phyloP scores from a whole-genome alignment of 2,888 invertebrate species.

The Drosophila limbata region DNA sequence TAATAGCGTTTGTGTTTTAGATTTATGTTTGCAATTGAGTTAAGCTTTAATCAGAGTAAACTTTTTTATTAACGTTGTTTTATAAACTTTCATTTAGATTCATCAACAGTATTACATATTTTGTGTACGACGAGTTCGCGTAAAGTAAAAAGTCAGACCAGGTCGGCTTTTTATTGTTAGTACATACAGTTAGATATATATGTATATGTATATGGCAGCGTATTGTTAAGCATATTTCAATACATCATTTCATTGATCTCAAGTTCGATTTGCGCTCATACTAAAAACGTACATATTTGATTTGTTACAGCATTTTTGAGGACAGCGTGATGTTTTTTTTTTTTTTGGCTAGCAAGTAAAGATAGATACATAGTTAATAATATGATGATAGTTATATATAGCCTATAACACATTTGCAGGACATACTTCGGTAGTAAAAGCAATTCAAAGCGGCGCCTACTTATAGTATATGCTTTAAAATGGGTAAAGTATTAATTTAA shows the following conservation, averaged over 20 bases:
- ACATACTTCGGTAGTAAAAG: constrained; percentile 69
- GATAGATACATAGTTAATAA: constrained; percentile 27
- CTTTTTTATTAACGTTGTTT: constrained; percentile 70
- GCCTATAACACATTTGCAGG: constrained; percentile 72
- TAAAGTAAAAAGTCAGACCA: constrained; percentile 60
- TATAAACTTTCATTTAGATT: constrained; percentile 76
- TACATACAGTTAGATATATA: constrained; percentile 35
- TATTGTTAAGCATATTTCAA: constrained; percentile 72
- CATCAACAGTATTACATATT: constrained; percentile 71
- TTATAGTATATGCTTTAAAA: constrained; percentile 61
- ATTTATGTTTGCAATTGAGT: constrained; percentile 48
- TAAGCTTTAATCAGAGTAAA: constrained; percentile 57
- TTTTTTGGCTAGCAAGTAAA: constrained; percentile 36
- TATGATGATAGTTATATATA: constrained; percentile 44
- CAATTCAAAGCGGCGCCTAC: constrained; percentile 63
- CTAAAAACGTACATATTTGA: constrained; percentile 22
- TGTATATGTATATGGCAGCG: constrained; percentile 70
- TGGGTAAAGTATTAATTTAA: constrained; percentile 36
- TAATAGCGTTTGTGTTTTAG: constrained; percentile 40
- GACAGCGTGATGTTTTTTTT: constrained; percentile 46
- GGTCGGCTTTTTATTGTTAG: constrained; percentile 57
- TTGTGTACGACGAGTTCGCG: constrained; percentile 55
- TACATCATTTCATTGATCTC: constrained; percentile 58
- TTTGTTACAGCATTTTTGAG: constrained; percentile 53
- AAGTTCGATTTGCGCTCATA: constrained; percentile 16